phyloP scores from a whole-genome alignment of 2,888 invertebrate species.

The Scaeva pyrastri region DNA sequence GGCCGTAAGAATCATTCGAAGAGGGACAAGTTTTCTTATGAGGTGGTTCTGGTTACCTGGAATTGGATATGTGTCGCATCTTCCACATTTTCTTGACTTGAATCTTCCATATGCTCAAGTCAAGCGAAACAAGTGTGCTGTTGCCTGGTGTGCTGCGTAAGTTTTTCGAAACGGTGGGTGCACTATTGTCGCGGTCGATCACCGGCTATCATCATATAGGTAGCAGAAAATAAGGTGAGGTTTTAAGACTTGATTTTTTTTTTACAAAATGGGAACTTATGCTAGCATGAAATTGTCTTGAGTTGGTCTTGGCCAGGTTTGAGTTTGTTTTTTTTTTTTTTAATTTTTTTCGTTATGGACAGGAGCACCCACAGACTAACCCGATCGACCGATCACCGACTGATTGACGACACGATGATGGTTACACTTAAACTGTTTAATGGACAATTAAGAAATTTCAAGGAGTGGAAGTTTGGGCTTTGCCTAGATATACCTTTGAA shows the following conservation, averaged over 20 bases:
- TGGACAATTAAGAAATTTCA: constrained; percentile 72
- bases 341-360: constrained; percentile 26
- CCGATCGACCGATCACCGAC: constrained; percentile 5
- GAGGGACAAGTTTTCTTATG: constrained; percentile 30
- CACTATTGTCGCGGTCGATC: constrained; percentile 68
- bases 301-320: constrained; percentile 18
- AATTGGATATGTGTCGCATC: constrained; percentile 35
- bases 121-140: constrained; percentile 71
- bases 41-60: background rate
- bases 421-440: constrained; percentile 66
- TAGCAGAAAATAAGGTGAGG: constrained; percentile 24
- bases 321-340: constrained; percentile 23
- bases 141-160: constrained; percentile 13
- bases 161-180: constrained; percentile 57
- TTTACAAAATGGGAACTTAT: constrained; percentile 46
- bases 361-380: constrained; percentile 35
- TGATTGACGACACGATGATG: constrained; percentile 40
- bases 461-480: constrained; percentile 60
- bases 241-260: constrained; percentile 9
- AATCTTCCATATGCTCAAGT: constrained; percentile 70
- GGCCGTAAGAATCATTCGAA: constrained; percentile 19
- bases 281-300: constrained; percentile 73
- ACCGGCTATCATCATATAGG: constrained; percentile 63
- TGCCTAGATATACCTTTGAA: constrained; percentile 43
- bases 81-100: constrained; percentile 25